A percentile compares a stretch with the other conserved stretches of the same genome.
Evolutionary conservation across 1,140 invertebrate genomes (phyloP).

Genomic region (Drosophila mojavensis): DNA sequence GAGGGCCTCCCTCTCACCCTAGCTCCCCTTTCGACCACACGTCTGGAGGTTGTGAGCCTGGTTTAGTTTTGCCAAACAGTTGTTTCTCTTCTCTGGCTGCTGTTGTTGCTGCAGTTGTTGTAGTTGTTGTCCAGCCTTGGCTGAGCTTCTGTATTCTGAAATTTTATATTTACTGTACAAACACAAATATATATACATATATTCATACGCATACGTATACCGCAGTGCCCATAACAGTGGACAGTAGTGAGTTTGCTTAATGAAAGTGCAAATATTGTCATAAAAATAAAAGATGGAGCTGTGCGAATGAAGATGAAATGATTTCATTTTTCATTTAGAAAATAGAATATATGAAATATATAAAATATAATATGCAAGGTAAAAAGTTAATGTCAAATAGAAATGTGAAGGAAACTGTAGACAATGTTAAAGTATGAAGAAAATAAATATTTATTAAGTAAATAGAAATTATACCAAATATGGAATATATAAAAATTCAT

Average conservation of each 20-base stretch:
- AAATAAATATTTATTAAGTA: too few relatives aligned
- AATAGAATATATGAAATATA: too few relatives aligned
- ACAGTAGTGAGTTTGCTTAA: conserved; percentile 38
- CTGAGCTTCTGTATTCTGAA: conserved; percentile 49
- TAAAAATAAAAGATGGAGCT: conserved; percentile 21
- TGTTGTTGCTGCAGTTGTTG: conserved; percentile 21
- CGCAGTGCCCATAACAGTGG: conserved; percentile 43
- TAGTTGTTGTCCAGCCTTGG: conserved; percentile 52
- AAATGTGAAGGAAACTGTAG: too few relatives aligned
- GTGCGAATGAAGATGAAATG: background rate
- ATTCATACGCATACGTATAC: background rate
- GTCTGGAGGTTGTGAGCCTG: conserved; percentile 75
- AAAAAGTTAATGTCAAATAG: too few relatives aligned
- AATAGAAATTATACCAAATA: too few relatives aligned
- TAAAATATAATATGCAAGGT: background rate
- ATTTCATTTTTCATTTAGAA: background rate
- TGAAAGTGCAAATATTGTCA: conserved; percentile 40
- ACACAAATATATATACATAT: conserved; percentile 28
- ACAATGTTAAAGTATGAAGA: too few relatives aligned
- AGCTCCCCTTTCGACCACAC: conserved; percentile 20
- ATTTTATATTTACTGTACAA: conserved; percentile 62
- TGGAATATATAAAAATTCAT: too few relatives aligned
- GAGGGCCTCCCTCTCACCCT: background rate
- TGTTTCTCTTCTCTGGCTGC: conserved; percentile 32
- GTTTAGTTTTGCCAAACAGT: conserved; percentile 78